Evolutionary conservation across 2,888 invertebrate genomes (phyloP).

Genomic region (Acanthoscelides obtectus): DNA sequence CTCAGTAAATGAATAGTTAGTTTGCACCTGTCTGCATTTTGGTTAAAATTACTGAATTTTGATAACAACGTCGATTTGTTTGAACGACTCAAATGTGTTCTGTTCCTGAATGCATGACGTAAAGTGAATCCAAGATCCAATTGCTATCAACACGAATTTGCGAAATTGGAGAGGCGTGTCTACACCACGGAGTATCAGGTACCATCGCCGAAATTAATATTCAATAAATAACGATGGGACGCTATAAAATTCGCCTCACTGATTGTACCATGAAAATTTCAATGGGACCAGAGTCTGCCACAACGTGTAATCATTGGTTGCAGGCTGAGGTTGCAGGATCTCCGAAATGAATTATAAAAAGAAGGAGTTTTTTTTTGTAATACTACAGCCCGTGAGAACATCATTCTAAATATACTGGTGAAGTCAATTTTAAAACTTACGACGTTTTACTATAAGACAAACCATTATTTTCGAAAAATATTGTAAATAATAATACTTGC

Average conservation of each 20-base stretch:
- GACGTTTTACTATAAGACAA: no score
- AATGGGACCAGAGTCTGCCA: not conserved
- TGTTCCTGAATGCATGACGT: no score
- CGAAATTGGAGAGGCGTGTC: not conserved
- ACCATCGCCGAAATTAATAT: not conserved
- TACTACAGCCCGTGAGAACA: not conserved
- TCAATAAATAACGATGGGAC: not conserved
- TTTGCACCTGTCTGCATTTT: no score
- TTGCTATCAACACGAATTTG: not conserved
- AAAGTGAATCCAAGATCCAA: not conserved
- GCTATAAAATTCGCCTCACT: not conserved
- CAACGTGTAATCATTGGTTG: not conserved
- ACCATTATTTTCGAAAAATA: no score
- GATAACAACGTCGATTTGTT: no score
- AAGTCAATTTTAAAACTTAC: no score
- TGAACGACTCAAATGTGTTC: no score
- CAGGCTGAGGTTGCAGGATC: not conserved
- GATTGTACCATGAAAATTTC: not conserved
- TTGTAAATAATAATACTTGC: no score
- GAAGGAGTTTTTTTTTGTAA: not conserved
- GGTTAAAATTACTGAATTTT: no score
- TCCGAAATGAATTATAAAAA: not conserved
- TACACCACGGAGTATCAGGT: not conserved
- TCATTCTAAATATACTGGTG: not conserved
- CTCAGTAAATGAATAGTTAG: no score